Conservation (phyloP, 2,888 invertebrate genomes). For the Strigamia maritima region DNA sequence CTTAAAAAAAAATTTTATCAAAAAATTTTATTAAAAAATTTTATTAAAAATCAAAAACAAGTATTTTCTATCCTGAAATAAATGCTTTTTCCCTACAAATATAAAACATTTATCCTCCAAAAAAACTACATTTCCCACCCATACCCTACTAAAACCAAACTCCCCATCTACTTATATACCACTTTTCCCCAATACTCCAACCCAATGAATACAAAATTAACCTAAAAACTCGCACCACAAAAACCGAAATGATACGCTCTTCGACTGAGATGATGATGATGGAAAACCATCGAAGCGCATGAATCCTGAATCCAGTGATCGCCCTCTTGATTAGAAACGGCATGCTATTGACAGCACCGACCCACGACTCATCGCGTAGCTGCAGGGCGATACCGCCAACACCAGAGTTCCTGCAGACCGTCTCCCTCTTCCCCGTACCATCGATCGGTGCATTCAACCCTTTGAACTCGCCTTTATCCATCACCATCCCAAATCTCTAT, state of each 20-base stretch:
- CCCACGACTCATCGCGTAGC: constrained; percentile 16
- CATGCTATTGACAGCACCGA: constrained; percentile 23
- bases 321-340: constrained; percentile 23
- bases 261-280: not conserved
- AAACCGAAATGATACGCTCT: not conserved
- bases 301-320: not conserved
- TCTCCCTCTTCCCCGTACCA: not conserved
- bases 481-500: too few species aligned
- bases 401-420: not conserved
- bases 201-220: too few species aligned
- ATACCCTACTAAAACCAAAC: too few species aligned
- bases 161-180: too few species aligned
- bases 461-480: not conserved
- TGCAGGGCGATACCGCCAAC: constrained; percentile 15
- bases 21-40: too few species aligned
- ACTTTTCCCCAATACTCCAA: too few species aligned
- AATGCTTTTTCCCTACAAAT: too few species aligned
- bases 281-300: constrained; percentile 4
- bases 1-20: too few species aligned
- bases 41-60: too few species aligned
- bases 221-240: not conserved
- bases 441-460: not conserved
- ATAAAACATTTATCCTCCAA: too few species aligned
- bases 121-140: too few species aligned
- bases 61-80: too few species aligned